A percentile compares a stretch with the other conserved stretches of the same genome.
Conservation (phyloP, 2,888 invertebrate species). For the Ectemnius lituratus region DNA sequence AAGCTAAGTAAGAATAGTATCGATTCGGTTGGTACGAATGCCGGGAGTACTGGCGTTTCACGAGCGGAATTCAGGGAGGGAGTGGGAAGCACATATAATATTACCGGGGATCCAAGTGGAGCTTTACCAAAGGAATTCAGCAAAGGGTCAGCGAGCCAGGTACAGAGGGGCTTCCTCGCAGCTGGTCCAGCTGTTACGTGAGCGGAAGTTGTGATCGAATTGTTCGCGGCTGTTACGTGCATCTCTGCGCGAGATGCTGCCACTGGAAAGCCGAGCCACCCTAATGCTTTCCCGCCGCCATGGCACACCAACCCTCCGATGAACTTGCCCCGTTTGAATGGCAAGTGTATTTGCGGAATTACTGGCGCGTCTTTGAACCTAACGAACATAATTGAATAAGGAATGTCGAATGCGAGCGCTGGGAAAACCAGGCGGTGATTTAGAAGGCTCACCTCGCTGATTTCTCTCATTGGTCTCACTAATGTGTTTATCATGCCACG, state of each 20-base stretch:
- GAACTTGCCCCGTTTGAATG: constrained; percentile 2
- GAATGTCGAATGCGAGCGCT: not conserved
- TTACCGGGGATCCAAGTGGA: not conserved
- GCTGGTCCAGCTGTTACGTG: constrained; percentile 9
- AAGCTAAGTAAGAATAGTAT: no score
- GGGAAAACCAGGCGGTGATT: no score
- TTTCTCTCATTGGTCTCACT: no score
- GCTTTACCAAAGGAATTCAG: not conserved
- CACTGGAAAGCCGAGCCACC: not conserved
- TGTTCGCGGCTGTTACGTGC: constrained; percentile 4
- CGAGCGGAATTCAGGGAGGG: no score
- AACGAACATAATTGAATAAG: constrained; percentile 14
- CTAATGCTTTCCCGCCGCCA: constrained; percentile 11
- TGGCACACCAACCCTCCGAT: not conserved
- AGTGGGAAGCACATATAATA: no score
- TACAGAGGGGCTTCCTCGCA: not conserved
- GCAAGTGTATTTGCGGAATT: constrained; percentile 15
- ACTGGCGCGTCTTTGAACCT: constrained; percentile 2
- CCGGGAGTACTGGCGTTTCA: no score
- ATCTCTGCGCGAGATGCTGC: not conserved
- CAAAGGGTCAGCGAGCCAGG: constrained; percentile 1
- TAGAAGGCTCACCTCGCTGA: no score
- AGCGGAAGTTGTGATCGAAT: constrained; percentile 16
- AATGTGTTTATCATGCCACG: no score
- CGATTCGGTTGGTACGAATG: no score